A percentile compares a stretch with the other conserved stretches of the same genome.
These are phyloP conservation scores for Pyrrhosoma nymphula DNA, from an alignment of 2,888 invertebrate species.

Conservation along the genomic window DNA sequence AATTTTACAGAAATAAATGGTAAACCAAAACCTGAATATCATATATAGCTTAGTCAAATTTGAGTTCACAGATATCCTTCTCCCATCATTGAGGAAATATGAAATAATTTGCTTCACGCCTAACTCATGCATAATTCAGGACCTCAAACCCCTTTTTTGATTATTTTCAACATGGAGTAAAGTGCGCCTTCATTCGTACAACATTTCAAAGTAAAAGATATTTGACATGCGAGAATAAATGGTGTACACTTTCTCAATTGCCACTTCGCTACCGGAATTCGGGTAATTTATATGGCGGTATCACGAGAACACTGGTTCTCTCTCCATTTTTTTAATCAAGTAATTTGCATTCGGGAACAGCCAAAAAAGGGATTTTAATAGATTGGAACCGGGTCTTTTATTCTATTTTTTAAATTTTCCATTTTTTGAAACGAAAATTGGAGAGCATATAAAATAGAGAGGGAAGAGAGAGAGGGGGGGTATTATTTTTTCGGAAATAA, in stretches of 20 bases:
- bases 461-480: neutral
- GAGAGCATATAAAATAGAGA: neutral
- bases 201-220: neutral
- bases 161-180: neutral
- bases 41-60: neutral
- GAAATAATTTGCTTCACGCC: neutral
- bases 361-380: neutral
- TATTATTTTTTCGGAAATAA: neutral
- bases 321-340: neutral
- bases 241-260: neutral
- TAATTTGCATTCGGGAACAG: neutral
- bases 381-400: neutral
- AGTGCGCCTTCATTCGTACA: neutral
- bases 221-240: conserved; percentile 5
- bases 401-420: neutral
- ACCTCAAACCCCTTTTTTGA: neutral
- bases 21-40: neutral
- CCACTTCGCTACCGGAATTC: neutral
- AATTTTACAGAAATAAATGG: too few relatives aligned
- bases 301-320: neutral
- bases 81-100: neutral
- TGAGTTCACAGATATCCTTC: neutral
- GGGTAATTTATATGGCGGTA: conserved; percentile 7
- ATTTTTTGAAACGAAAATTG: neutral
- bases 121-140: neutral